A percentile compares a stretch with the other conserved stretches of the same genome.
These are phyloP conservation scores for Delichon dasypus DNA, from an alignment of 2,797 vertebrate genomes.

Conservation along the genomic window DNA sequence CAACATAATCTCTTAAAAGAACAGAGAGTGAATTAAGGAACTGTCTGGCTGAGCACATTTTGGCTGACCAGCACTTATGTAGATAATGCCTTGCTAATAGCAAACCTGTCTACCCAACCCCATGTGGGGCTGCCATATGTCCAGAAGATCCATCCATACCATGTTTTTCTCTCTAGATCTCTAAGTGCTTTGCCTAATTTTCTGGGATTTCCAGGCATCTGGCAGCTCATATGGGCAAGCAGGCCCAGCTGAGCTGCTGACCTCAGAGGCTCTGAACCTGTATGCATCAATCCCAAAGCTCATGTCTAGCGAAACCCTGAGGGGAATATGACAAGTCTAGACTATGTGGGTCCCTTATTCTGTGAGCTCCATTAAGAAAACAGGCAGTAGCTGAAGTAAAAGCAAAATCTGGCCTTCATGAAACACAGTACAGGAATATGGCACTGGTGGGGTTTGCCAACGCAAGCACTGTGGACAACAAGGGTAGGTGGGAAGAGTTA, in stretches of 20 bases:
- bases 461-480: not conserved
- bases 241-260: not conserved
- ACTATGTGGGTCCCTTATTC: not conserved
- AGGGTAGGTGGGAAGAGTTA: not conserved
- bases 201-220: constrained; percentile 8
- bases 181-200: not conserved
- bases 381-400: not conserved
- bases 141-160: not conserved
- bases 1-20: not conserved
- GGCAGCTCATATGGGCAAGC: not conserved
- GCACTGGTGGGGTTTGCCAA: not conserved
- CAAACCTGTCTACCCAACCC: not conserved
- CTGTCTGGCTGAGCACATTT: not conserved
- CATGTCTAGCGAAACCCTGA: not conserved
- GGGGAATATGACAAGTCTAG: not conserved
- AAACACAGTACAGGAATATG: not conserved
- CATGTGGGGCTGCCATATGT: not conserved
- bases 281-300: not conserved
- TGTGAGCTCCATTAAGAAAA: not conserved
- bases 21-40: not conserved
- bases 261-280: not conserved
- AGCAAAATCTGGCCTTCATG: not conserved
- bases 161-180: not conserved
- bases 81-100: not conserved
- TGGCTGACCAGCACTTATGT: not conserved